A percentile compares a stretch with the other conserved stretches of the same genome.
These are phyloP conservation scores for Phortica magna DNA, from an alignment of 2,888 invertebrate species.

Conservation along the genomic window DNA sequence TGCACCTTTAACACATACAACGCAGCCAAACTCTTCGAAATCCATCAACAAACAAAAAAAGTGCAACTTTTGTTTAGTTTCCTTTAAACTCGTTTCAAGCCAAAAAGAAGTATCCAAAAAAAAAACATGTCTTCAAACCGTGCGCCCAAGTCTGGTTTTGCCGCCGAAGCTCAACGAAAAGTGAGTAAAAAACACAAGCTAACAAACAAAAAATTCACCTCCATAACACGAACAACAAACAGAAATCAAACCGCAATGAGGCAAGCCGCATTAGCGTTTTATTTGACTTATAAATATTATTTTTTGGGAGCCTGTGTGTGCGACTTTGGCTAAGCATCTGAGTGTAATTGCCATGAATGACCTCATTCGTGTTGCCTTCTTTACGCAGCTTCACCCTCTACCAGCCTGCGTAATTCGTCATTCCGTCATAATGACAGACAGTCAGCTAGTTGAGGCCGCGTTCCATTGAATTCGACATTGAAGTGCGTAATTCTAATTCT, in stretches of 20 bases:
- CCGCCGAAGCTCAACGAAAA: slow-evolving; percentile 96
- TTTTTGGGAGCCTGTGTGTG: not conserved
- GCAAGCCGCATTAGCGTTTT: not conserved
- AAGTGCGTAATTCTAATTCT: slow-evolving; percentile 30
- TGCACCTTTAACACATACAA: slow-evolving; percentile 48
- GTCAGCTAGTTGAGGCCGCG: not conserved
- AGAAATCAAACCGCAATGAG: not conserved
- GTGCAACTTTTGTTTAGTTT: slow-evolving; percentile 56
- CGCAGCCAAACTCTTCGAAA: slow-evolving; percentile 31
- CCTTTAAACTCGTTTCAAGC: slow-evolving; percentile 73
- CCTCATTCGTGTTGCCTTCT: slow-evolving; percentile 3
- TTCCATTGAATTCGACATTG: slow-evolving; percentile 18
- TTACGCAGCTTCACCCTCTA: not conserved
- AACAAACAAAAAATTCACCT: slow-evolving; percentile 25
- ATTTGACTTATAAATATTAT: not conserved
- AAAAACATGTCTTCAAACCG: slow-evolving; percentile 77
- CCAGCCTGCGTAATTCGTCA: slow-evolving; percentile 18
- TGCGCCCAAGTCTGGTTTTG: slow-evolving; percentile 86
- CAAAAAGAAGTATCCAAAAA: slow-evolving; percentile 48
- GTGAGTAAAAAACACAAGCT: slow-evolving; percentile 81
- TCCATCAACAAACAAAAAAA: slow-evolving; percentile 41
- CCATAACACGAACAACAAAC: slow-evolving; percentile 21
- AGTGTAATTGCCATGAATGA: slow-evolving; percentile 6
- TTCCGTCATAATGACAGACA: not conserved
- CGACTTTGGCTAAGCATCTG: not conserved